These are phyloP conservation scores for Trichoplax adhaerens DNA, from an alignment of 37 sponge, comb jelly and placozoan genomes.

Conservation along the genomic window DNA sequence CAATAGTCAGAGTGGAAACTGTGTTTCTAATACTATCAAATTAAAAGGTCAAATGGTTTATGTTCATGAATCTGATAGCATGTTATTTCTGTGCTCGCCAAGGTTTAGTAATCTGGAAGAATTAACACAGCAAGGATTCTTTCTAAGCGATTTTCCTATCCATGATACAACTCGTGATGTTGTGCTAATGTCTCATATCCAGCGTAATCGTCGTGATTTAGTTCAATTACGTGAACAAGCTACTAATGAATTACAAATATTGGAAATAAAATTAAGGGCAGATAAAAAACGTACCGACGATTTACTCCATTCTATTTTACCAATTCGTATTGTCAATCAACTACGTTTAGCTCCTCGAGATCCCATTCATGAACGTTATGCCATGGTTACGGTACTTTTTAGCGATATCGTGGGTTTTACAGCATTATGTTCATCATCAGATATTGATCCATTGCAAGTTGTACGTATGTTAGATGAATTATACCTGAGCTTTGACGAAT, in stretches of 20 bases:
- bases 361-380: slow-evolving; percentile 31
- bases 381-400: slow-evolving; percentile 79
- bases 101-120: slow-evolving; percentile 27
- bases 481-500: slow-evolving; percentile 51
- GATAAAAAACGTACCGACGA: slow-evolving; percentile 46
- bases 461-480: slow-evolving; percentile 54
- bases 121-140: slow-evolving; percentile 30
- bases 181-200: slow-evolving; percentile 27
- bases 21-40: slow-evolving; percentile 1
- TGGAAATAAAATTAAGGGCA: slow-evolving; percentile 14
- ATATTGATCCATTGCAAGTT: slow-evolving; percentile 36
- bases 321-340: slow-evolving; percentile 28
- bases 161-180: slow-evolving; percentile 51
- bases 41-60: slow-evolving; percentile 60
- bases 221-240: too few species aligned
- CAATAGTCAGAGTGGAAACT: too few species aligned
- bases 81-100: slow-evolving; percentile 53
- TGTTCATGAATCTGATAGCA: slow-evolving; percentile 8
- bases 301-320: slow-evolving; percentile 60
- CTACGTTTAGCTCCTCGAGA: slow-evolving; percentile 25
- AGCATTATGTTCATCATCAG: slow-evolving; percentile 26
- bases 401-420: slow-evolving; percentile 89
- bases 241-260: slow-evolving; percentile 32
- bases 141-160: slow-evolving; percentile 49
- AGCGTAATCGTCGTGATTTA: slow-evolving; percentile 26